Conservation (phyloP, 2,888 invertebrate species). For the Drosophila lutescens region DNA sequence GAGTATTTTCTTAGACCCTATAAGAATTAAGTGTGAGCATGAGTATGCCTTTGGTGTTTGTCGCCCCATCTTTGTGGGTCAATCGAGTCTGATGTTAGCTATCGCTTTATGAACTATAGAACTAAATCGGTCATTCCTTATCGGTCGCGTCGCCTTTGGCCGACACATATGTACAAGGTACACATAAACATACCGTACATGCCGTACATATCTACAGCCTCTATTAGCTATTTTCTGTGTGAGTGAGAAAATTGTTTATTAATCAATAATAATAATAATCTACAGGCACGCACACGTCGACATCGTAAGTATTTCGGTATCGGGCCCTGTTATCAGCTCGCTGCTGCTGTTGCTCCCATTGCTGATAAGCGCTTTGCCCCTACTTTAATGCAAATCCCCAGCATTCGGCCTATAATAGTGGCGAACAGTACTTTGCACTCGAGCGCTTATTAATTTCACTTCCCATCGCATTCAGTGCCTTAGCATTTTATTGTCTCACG, state of each 20-base stretch:
- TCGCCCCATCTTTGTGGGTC: conserved; percentile 46
- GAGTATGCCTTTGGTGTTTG: conserved; percentile 21
- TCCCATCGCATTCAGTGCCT: conserved; percentile 30
- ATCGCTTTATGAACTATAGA: conserved; percentile 48
- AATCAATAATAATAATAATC: conserved; percentile 60
- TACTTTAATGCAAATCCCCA: conserved; percentile 38
- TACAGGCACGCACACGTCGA: conserved; percentile 13
- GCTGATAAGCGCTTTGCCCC: conserved; percentile 27
- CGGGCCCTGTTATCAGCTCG: conserved; percentile 29
- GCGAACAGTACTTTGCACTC: conserved; percentile 53
- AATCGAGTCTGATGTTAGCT: conserved; percentile 47
- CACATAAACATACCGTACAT: conserved; percentile 13
- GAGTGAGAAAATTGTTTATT: conserved; percentile 67
- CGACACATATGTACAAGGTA: conserved; percentile 18
- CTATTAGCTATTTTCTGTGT: conserved; percentile 17
- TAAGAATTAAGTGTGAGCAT: conserved; percentile 11
- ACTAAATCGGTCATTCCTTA: conserved; percentile 73
- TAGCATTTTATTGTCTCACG: conserved; percentile 39
- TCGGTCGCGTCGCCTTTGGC: conserved; percentile 44
- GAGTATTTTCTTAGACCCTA: neutral
- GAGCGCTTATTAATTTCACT: conserved; percentile 21
- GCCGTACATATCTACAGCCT: conserved; percentile 34
- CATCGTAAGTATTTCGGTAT: conserved; percentile 9
- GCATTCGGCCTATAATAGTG: conserved; percentile 34
- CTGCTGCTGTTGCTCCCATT: conserved; percentile 26